Percentiles rank a stretch among this genome's conserved stretches.
Evolutionary conservation across 2,888 invertebrate genomes (phyloP).

Genomic region (Diachrysia chrysitis): DNA sequence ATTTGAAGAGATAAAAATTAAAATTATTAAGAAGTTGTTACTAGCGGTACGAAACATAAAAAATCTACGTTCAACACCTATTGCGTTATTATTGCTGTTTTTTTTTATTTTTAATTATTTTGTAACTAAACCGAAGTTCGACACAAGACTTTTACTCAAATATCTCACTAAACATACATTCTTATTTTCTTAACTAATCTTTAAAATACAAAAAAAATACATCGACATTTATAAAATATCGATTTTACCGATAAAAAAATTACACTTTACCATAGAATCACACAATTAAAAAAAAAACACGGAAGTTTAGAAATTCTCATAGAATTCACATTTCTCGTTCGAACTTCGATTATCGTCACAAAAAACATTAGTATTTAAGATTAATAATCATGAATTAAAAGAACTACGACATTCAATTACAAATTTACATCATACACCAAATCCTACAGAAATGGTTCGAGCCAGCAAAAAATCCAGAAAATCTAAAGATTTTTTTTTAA

Average conservation of each 20-base stretch:
- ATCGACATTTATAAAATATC: constrained; percentile 52
- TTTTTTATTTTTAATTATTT: constrained; percentile 61
- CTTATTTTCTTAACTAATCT: neutral
- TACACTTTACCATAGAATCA: neutral
- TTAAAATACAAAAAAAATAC: constrained; percentile 8
- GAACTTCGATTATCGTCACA: constrained; percentile 70
- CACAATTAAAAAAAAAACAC: neutral
- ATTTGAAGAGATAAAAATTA: constrained; percentile 41
- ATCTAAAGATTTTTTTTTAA: neutral
- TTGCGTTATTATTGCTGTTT: constrained; percentile 86
- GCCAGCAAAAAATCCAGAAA: constrained; percentile 53
- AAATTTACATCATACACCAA: constrained; percentile 60
- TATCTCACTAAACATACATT: neutral
- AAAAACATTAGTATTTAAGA: constrained; percentile 69
- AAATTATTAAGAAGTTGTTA: constrained; percentile 67
- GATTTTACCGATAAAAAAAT: constrained; percentile 25
- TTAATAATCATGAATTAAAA: constrained; percentile 68
- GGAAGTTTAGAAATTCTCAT: constrained; percentile 22
- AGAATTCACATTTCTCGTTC: constrained; percentile 24
- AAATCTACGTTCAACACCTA: constrained; percentile 75
- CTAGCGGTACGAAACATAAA: constrained; percentile 84
- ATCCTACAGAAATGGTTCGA: constrained; percentile 59
- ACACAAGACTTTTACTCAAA: constrained; percentile 29
- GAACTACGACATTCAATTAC: constrained; percentile 62
- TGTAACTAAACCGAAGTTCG: constrained; percentile 62